A percentile compares a stretch with the other conserved stretches of the same genome.
Conservation (phyloP, 2,113 vertebrate species). For the Oxygymnocypris stewartii region DNA sequence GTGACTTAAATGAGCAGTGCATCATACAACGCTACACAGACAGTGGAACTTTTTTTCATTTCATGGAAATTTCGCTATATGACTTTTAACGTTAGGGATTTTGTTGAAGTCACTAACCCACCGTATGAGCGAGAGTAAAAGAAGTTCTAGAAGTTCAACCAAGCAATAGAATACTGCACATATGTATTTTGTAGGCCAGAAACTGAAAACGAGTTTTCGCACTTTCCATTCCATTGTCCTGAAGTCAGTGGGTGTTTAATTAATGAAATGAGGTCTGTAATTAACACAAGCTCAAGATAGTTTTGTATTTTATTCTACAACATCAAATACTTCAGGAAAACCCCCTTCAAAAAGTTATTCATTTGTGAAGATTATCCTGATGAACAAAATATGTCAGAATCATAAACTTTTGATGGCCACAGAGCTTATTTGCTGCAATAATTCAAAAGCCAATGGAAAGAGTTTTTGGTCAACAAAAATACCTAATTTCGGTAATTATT, state of each 20-base stretch:
- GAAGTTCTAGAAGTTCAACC: not conserved
- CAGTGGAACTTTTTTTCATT: not conserved
- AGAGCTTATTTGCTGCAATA: not conserved
- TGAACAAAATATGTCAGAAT: too few relatives aligned
- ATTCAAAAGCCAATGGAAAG: not conserved
- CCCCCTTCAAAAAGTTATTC: not conserved
- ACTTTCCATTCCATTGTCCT: not conserved
- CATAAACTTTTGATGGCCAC: not conserved
- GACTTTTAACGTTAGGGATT: not conserved
- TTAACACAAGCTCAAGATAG: not conserved
- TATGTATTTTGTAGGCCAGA: not conserved
- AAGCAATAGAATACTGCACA: not conserved
- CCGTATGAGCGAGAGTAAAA: not conserved
- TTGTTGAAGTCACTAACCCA: not conserved
- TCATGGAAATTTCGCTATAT: not conserved
- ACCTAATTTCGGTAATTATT: not conserved
- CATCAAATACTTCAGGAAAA: not conserved
- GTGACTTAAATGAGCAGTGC: too few relatives aligned
- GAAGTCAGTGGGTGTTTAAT: not conserved
- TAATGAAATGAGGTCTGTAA: not conserved
- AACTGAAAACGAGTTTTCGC: too few relatives aligned
- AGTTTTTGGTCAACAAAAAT: not conserved
- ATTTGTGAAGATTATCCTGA: not conserved
- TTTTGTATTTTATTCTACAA: not conserved
- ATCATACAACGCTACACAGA: too few relatives aligned